phyloP scores from a whole-genome alignment of 2,888 invertebrate genomes.

The Horisme vitalbata region DNA sequence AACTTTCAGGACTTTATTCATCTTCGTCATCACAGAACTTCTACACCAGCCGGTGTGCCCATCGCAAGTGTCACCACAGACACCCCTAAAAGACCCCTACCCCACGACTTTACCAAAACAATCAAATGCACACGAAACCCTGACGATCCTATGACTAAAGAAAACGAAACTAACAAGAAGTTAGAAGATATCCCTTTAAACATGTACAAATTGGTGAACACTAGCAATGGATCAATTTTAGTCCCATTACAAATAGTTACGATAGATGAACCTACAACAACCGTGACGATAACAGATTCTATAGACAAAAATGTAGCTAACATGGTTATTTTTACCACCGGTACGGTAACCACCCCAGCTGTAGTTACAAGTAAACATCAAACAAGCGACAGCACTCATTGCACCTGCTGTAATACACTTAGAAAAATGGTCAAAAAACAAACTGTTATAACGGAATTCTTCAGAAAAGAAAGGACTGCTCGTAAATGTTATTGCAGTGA shows the following conservation, averaged over 20 bases:
- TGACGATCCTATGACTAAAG: conserved; percentile 13
- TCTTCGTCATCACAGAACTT: conserved; percentile 33
- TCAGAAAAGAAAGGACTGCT: conserved; percentile 28
- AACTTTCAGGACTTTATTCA: conserved; percentile 37
- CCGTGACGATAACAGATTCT: background rate
- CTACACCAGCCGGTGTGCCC: conserved; percentile 47
- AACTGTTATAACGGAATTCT: conserved; percentile 60
- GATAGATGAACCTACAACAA: background rate
- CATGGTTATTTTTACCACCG: conserved; percentile 9
- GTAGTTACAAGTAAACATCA: conserved; percentile 17
- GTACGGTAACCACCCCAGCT: conserved; percentile 32
- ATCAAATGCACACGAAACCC: conserved; percentile 28
- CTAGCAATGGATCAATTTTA: conserved; percentile 37
- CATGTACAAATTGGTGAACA: conserved; percentile 49
- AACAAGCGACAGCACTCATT: conserved; percentile 52
- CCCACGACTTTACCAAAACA: conserved; percentile 52
- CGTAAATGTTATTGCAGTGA: conserved; percentile 53
- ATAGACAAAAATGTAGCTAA: background rate
- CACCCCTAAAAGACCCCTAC: conserved; percentile 48
- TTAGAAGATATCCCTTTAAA: conserved; percentile 20
- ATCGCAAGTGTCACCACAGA: conserved; percentile 36
- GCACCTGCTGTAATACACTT: conserved; percentile 58
- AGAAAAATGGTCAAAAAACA: conserved; percentile 56
- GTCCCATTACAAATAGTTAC: conserved; percentile 46
- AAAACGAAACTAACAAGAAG: conserved; percentile 12